A percentile compares a stretch with the other conserved stretches of the same genome.
These are phyloP conservation scores for Diplodus puntazzo DNA, from an alignment of 2,797 vertebrate species.

Conservation along the genomic window DNA sequence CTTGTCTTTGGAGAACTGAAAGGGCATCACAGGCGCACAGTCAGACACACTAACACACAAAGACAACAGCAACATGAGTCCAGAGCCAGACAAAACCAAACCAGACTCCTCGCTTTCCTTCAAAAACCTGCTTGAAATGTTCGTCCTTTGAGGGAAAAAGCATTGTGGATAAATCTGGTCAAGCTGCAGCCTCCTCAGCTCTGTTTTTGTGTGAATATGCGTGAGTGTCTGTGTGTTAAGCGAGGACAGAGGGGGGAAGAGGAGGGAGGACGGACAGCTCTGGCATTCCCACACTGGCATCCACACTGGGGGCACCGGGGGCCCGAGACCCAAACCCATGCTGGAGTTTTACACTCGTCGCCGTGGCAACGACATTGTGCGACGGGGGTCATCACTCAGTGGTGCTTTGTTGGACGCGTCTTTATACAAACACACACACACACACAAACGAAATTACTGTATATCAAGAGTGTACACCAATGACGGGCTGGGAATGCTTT, in stretches of 20 bases:
- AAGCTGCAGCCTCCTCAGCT: constrained; percentile 18
- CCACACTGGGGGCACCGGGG: constrained; percentile 48
- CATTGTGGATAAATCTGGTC: constrained; percentile 26
- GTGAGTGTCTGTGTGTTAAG: background rate
- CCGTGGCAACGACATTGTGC: constrained; percentile 72
- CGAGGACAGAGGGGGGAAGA: background rate
- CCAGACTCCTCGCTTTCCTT: background rate
- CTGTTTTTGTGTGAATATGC: constrained; percentile 18
- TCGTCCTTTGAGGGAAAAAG: background rate
- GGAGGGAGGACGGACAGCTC: constrained; percentile 29
- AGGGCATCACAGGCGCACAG: constrained; percentile 47
- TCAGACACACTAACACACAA: constrained; percentile 3
- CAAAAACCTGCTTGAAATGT: constrained; percentile 6
- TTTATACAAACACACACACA: constrained; percentile 48
- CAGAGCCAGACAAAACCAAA: background rate
- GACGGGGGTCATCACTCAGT: constrained; percentile 67
- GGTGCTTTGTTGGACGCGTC: constrained; percentile 57
- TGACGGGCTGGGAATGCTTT: constrained; percentile 55
- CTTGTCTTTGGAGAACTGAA: constrained; percentile 94
- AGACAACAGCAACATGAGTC: background rate
- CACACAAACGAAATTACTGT: constrained; percentile 58
- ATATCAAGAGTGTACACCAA: constrained; percentile 56
- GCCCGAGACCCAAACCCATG: constrained; percentile 43
- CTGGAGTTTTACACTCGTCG: constrained; percentile 59
- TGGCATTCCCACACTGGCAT: constrained; percentile 71